A percentile compares a stretch with the other conserved stretches of the same genome.
Evolutionary conservation across 1,140 invertebrate genomes (phyloP).

Genomic region (Ceratitis capitata): DNA sequence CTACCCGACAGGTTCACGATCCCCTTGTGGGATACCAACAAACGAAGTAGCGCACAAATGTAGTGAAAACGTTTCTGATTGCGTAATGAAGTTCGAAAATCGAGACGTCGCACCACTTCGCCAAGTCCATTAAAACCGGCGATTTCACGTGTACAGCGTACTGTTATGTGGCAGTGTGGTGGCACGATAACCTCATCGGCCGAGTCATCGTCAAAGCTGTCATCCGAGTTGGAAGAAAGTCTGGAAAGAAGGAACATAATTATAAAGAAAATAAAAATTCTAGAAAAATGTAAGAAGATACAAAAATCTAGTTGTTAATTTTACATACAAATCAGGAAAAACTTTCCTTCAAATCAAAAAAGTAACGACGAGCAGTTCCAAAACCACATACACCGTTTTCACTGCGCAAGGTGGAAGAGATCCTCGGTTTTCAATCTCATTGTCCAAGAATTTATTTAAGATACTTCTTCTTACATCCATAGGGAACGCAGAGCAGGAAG

Average conservation of each 20-base stretch:
- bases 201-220: conserved; percentile 50
- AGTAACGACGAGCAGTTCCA: no score
- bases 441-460: no score
- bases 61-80: conserved; percentile 96
- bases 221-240: conserved; percentile 52
- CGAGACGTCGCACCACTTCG: conserved; percentile 92
- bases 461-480: no score
- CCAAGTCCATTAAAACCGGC: conserved; percentile 94
- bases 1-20: conserved; percentile 86
- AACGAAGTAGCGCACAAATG: conserved; percentile 90
- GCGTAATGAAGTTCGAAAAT: conserved; percentile 92
- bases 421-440: no score
- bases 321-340: no score
- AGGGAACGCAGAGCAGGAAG: no score
- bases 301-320: no score
- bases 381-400: no score
- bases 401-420: no score
- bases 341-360: no score
- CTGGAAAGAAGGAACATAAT: conserved; percentile 31
- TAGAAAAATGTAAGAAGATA: no score
- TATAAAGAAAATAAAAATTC: no score
- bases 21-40: conserved; percentile 86
- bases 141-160: conserved; percentile 92
- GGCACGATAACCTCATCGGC: conserved; percentile 72
- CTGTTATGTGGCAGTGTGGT: conserved; percentile 91